Conservation (phyloP, 2,888 invertebrate genomes). For the Eugnorisma glareosa region DNA sequence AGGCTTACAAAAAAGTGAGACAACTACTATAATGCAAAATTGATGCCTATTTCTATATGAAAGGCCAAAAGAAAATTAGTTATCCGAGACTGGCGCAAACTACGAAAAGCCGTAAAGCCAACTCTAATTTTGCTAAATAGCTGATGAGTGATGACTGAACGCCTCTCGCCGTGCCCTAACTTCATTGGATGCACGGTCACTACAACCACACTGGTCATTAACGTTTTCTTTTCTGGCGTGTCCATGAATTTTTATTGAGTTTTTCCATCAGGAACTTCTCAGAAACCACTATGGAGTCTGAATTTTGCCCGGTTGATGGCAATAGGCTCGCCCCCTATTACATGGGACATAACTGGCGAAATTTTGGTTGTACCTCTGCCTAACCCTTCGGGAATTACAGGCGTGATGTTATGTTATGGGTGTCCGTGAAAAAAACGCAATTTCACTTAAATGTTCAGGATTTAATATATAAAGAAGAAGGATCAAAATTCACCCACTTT, state of each 20-base stretch:
- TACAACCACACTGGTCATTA: not conserved
- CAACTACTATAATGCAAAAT: not conserved
- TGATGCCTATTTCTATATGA: not conserved
- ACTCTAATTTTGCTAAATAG: not conserved
- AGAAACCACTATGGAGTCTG: not conserved
- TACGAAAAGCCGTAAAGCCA: not conserved
- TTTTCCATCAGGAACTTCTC: not conserved
- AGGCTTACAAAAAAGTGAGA: no score
- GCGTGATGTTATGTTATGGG: no score
- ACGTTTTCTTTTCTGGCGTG: not conserved
- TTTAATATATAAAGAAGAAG: no score
- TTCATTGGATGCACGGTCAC: not conserved
- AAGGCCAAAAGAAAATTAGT: not conserved
- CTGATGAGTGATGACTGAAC: not conserved
- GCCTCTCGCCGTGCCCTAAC: not conserved
- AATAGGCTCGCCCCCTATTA: no score
- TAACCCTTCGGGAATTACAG: no score
- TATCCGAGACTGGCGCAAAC: not conserved
- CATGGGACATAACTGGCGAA: no score
- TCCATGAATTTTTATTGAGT: not conserved
- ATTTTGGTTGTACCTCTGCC: no score
- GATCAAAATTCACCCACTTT: no score
- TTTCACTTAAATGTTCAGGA: not conserved
- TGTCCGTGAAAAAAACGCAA: not conserved
- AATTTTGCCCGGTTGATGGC: no score